Evolutionary conservation across 2,888 invertebrate species (phyloP), one percentile per base, ranked within the genome.

Genomic region (Fragum fragum): DNA sequence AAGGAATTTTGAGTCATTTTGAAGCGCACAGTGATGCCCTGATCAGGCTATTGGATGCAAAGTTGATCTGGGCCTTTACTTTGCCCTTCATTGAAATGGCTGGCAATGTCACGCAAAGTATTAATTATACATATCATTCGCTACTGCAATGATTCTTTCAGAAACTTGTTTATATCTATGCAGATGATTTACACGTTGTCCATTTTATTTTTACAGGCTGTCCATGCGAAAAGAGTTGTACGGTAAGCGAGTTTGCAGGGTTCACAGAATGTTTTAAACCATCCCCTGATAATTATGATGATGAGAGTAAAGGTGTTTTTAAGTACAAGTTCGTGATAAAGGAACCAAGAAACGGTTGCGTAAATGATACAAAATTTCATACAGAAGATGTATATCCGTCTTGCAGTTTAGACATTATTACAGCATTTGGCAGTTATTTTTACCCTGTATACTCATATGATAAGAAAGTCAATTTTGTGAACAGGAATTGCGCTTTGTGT

Each of bases 401-500:
- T n/a, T 57, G 57, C 57, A 57, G 57, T 26, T n/a, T 23, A 21
- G 57, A 57, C 2, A 26, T 57, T 9, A 14, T 26, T 18, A 26
- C 57, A 26, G 21, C 57, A 26, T 23, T 26, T 23, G 21, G 57
- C 23, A 26, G 57, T 23, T 21, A 57, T 26, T 57, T 57, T 57
- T 57, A 57, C 14, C 57, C 57, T 14, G 57, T 57, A 2, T 57
- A 57, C 26, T 57, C 57, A 2, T n/a, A 11, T 26, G 57, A 57
- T 57, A 57, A 57, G n/a, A n/a, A 57, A n/a, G 26, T 57, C n/a
- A 57, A 57, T 14, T 57, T 57, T 23, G 23, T 6, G 14, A 57
- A 57, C 14, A 26, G 23, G 26, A 21, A 57, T 14, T 57, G 57
- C 23, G 57, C 57, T 14, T 21, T 57, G 23, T 57, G 57, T 23